Percentiles rank a stretch among this genome's conserved stretches.
Conservation (phyloP, 1,140 invertebrate species). For the Papilio machaon region DNA sequence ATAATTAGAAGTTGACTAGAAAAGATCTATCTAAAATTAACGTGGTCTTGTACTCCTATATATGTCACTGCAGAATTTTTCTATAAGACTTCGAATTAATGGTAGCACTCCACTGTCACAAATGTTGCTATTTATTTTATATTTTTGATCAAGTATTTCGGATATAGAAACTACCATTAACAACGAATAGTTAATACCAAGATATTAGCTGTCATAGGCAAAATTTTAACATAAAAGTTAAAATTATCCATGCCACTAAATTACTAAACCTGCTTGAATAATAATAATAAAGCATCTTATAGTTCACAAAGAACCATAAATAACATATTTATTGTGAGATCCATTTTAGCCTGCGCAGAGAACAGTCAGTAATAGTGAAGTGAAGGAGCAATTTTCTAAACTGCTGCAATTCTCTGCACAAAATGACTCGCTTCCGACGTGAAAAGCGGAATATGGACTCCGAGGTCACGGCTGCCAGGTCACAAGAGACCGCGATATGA, state of each 20-base stretch:
- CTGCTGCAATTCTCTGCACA: slow-evolving; percentile 34
- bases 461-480: slow-evolving; percentile 24
- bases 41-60: background rate
- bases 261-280: background rate
- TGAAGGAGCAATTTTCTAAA: slow-evolving; percentile 37
- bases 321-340: background rate
- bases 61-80: too few species aligned
- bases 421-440: slow-evolving; percentile 36
- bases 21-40: background rate
- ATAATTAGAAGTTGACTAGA: background rate
- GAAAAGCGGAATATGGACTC: slow-evolving; percentile 31
- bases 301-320: background rate
- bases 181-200: too few species aligned
- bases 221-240: too few species aligned
- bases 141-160: too few species aligned
- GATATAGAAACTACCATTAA: too few species aligned
- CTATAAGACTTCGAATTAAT: too few species aligned
- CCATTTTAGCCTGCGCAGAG: background rate
- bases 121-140: too few species aligned
- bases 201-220: too few species aligned
- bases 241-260: background rate
- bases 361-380: slow-evolving; percentile 18
- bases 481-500: background rate
- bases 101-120: too few species aligned
- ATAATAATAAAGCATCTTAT: background rate